Evolutionary conservation across 2,113 vertebrate species (phyloP).

Genomic region (Erythrolamprus reginae): DNA sequence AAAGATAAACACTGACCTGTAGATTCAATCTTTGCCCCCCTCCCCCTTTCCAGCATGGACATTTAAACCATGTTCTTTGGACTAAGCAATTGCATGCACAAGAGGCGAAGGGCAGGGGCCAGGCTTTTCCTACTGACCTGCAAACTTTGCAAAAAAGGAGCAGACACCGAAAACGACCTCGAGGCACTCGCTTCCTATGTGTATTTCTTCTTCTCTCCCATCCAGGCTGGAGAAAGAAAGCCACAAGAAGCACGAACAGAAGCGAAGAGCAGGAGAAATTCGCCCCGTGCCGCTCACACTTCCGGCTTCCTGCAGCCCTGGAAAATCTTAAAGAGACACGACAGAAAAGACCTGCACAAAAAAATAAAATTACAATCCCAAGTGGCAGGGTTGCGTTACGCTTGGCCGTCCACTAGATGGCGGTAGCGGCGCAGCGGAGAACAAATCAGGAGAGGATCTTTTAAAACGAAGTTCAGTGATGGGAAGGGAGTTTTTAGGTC

Average conservation of each 20-base stretch:
- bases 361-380: rapidly evolving
- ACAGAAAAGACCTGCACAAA: background rate
- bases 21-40: background rate
- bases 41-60: background rate
- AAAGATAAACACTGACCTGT: no score
- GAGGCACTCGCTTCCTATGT: background rate
- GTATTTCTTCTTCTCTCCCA: background rate
- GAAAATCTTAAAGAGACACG: background rate
- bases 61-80: background rate
- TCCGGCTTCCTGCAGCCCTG: constrained; percentile 9
- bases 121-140: background rate
- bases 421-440: background rate
- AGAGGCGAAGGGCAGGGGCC: background rate
- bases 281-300: background rate
- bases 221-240: no score
- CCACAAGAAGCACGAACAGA: background rate
- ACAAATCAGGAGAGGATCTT: no score
- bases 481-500: no score
- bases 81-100: background rate
- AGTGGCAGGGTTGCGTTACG: background rate
- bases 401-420: background rate
- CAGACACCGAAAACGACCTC: no score
- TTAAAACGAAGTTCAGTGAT: background rate
- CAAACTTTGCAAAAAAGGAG: background rate
- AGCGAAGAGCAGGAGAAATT: background rate